Base-by-base conservation (phyloP, 2,797 vertebrate species). In the Holocentrus rufus region DNA sequence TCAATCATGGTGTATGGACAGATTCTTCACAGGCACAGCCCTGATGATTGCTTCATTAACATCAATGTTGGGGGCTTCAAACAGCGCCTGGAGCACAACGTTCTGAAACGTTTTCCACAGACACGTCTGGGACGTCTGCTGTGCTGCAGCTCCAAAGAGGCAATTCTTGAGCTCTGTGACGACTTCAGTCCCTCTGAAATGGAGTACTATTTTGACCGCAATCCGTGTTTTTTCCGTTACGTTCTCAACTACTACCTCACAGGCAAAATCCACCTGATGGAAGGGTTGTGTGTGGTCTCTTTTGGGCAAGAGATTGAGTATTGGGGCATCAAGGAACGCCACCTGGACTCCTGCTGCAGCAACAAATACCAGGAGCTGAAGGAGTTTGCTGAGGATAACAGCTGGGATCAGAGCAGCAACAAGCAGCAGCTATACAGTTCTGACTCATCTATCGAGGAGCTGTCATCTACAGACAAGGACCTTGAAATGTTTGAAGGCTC, bases 241-340 rank as follows among this genome's bases (percentile, higher is more conserved):
- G 92, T 98, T 10, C 87, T 99, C 84, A 98, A 98, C 87, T 99
- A 98, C 79, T 98, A 98, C 76, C 95, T 96, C 80, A 98, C 97
- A 0, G 97, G 97, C 13, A 97, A 95, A 91, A 93, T 99, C 72
- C 98, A 99, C 0, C 91, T 99, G 79, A 96, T 96, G 90, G 97
- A 98, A 59, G 96, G 97, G 42, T 79, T 97, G 61, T 99, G 97
- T 0, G 93, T 97, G 7, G 94, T 97, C 82, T 98, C 96, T 0
- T 99, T 99, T 82, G 92, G 91, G 87, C 97, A 99, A 87, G 97
- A 99, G 91, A 96, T 98, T 3, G 96, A 98, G 78, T 98, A 99
- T 71, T 99, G 97, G 98, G 97, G 98, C 44, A 96, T 99, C 86
- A 96, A 96, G 0, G 96, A 97, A 60, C 91, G 95, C 4, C 94